Base-by-base conservation (phyloP, 2,113 vertebrate genomes). In the Coreoperca whiteheadi region DNA sequence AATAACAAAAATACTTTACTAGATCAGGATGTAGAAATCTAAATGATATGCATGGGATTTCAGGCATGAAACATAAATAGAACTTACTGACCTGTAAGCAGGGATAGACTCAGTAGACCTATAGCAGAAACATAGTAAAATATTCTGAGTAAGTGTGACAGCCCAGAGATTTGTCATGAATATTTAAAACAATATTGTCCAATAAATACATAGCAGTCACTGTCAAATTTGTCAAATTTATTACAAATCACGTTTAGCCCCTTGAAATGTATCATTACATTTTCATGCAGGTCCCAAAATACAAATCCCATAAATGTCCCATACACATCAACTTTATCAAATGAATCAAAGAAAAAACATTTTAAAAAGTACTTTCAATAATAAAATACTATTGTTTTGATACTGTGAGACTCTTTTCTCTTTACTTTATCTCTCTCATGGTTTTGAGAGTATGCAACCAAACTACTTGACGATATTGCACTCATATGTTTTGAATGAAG, bases 31-130 rank as follows among this genome's bases (percentile, higher is more conserved):
- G 41, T 53, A 25, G 20, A 43, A 70, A 60, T 61, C 1, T 4
- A n/a, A 50, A 46, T 21, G 6, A 51, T 66, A 9, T 48, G 4
- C n/a, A 37, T 25, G 15, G 11, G 18, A n/a, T 68, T 77, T 25
- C 1, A 74, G 53, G 9, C 7, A 30, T 83, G 18, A 57, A 43
- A 65, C 3, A n/a, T 64, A 56, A 68, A 72, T 37, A 6, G 0
- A 79, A 59, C 18, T 30, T 23, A 93, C 89, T 86, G 59, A 93
- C 93, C 91, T 87, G 85, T 70, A 54, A 77, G 53, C 53, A 77
- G 81, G 0, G 63, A 67, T 21, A 88, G 64, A 53, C 46, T 87
- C 71, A 94, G 69, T 16, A 93, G 68, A 88, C 91, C 93, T 93
- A 50, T 56, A 87, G 67, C 14, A 82, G 43, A 77, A 82, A 81